Conservation (phyloP, 2,797 vertebrate species). For the Oryzias dopingdopingensis region DNA sequence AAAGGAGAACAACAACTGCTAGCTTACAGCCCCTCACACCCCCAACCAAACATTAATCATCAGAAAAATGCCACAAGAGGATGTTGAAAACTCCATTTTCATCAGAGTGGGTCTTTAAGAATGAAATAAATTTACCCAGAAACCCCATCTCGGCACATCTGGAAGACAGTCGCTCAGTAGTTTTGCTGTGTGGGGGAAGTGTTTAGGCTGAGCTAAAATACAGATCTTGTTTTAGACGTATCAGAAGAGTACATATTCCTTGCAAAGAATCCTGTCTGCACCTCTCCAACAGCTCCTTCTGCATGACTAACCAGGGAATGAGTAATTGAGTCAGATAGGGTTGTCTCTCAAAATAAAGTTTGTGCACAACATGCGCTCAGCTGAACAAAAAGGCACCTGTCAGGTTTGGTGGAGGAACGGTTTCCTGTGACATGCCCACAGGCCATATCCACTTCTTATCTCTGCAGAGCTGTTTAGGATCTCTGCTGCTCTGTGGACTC, state of each 20-base stretch:
- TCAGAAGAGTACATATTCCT: constrained; percentile 21
- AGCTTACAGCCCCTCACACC: too few relatives aligned
- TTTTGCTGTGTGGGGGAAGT: too few relatives aligned
- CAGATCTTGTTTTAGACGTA: constrained; percentile 35
- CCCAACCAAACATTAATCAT: too few relatives aligned
- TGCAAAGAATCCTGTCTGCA: constrained; percentile 47
- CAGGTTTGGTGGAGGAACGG: constrained; percentile 51
- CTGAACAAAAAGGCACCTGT: constrained; percentile 72
- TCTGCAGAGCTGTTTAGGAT: constrained; percentile 58
- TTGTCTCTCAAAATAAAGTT: constrained; percentile 70
- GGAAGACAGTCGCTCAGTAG: too few relatives aligned
- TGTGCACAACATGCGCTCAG: constrained; percentile 57
- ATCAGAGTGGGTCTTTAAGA: too few relatives aligned
- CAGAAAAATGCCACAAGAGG: too few relatives aligned
- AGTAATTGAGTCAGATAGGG: constrained; percentile 64
- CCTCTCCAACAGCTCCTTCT: constrained; percentile 45
- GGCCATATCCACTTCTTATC: constrained; percentile 62
- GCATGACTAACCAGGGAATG: constrained; percentile 61
- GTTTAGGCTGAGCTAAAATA: not conserved
- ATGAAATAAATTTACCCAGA: too few relatives aligned
- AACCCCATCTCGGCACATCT: too few relatives aligned
- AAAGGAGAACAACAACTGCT: too few relatives aligned
- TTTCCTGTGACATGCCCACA: constrained; percentile 62
- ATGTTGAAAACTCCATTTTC: too few relatives aligned
- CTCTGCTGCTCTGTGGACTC: constrained; percentile 43